Percentiles rank a stretch among this genome's conserved stretches.
Conservation (phyloP, 1,140 invertebrate genomes). For the Dryas iulia region DNA sequence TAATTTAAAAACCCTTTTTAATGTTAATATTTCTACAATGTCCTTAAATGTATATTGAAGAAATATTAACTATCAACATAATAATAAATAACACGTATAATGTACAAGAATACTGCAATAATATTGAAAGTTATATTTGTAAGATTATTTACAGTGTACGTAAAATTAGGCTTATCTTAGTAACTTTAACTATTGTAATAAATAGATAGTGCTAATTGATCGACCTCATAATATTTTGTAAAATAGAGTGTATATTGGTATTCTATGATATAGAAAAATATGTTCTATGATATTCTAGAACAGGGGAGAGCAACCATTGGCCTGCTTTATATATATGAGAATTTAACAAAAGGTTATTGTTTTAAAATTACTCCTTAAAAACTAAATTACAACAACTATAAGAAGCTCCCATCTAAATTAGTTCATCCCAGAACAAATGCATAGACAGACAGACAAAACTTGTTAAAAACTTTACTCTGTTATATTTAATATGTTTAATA, state of each 20-base stretch:
- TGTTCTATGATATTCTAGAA: not conserved
- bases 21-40: conserved; percentile 6
- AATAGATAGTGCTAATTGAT: not conserved
- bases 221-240: not conserved
- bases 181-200: not conserved
- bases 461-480: no score
- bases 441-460: no score
- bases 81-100: not conserved
- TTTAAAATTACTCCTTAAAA: no score
- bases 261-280: not conserved
- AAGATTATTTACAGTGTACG: not conserved
- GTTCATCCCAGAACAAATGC: no score
- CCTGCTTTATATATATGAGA: no score
- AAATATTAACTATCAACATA: not conserved
- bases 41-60: conserved; percentile 1
- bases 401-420: no score
- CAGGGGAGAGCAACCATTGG: no score
- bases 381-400: no score
- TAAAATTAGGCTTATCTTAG: not conserved
- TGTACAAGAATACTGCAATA: conserved; percentile 8
- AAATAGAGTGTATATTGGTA: not conserved
- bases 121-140: conserved; percentile 11
- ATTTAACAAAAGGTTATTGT: no score
- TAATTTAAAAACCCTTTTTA: not conserved
- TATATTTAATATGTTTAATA: no score